Conservation (phyloP, 2,113 vertebrate genomes). For the Xiphophorus couchianus region DNA sequence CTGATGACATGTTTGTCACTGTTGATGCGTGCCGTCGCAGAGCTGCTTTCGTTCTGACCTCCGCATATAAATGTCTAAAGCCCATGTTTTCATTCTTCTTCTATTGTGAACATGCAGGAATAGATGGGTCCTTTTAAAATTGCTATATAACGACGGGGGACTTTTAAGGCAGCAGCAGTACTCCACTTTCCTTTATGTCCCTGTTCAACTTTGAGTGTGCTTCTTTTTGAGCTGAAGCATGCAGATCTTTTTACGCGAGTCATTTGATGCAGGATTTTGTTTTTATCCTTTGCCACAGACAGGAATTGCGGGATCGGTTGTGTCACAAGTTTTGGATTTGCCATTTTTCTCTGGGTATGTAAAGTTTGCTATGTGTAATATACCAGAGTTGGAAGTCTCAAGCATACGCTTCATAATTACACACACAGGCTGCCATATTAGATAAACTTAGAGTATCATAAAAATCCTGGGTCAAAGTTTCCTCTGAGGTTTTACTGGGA, state of each 20-base stretch:
- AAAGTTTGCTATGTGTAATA: not conserved
- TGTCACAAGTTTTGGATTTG: slow-evolving; percentile 5
- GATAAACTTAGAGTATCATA: slow-evolving; percentile 31
- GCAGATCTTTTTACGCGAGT: slow-evolving; percentile 10
- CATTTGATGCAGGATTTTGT: slow-evolving; percentile 13
- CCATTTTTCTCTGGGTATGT: slow-evolving; percentile 1
- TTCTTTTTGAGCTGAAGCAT: slow-evolving; percentile 6
- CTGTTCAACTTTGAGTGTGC: slow-evolving; percentile 14
- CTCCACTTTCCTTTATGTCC: not conserved
- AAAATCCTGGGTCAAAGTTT: slow-evolving; percentile 37
- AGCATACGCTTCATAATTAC: slow-evolving; percentile 47
- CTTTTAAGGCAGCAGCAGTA: slow-evolving; percentile 19
- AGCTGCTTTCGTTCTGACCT: slow-evolving; percentile 62
- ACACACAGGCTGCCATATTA: slow-evolving; percentile 28
- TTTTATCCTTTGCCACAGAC: slow-evolving; percentile 26
- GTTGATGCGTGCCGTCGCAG: slow-evolving; percentile 51
- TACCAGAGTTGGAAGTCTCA: slow-evolving; percentile 10
- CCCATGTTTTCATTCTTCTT: slow-evolving; percentile 39
- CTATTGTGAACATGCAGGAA: slow-evolving; percentile 35
- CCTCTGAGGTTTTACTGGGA: not conserved
- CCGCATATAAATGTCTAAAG: slow-evolving; percentile 50
- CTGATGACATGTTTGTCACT: slow-evolving; percentile 74
- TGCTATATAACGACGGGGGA: not conserved
- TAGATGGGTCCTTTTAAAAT: slow-evolving; percentile 9
- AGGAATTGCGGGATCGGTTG: slow-evolving; percentile 8